Conservation (phyloP, 1,140 invertebrate species). For the Trypoxylus dichotomus region DNA sequence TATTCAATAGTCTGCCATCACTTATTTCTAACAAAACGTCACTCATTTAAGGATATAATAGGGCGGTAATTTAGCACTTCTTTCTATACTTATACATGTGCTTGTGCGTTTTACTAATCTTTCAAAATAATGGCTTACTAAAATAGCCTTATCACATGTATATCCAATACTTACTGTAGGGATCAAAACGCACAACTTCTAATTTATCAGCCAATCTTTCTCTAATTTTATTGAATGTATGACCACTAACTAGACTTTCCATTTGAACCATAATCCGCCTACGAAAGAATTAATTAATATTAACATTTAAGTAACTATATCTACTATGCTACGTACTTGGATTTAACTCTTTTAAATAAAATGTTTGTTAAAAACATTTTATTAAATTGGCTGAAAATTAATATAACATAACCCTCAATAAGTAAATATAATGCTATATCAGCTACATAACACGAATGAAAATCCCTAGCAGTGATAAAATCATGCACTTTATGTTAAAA, state of each 20-base stretch:
- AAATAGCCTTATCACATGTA: too few relatives aligned
- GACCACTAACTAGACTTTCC: constrained; percentile 76
- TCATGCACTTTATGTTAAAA: too few relatives aligned
- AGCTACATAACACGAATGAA: too few relatives aligned
- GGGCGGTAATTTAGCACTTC: too few relatives aligned
- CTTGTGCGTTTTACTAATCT: too few relatives aligned
- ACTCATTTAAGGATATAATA: too few relatives aligned
- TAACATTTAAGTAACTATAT: background rate
- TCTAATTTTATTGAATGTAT: constrained; percentile 65
- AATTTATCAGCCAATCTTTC: constrained; percentile 77
- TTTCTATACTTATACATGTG: too few relatives aligned
- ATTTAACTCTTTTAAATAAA: constrained; percentile 49
- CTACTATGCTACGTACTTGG: constrained; percentile 46
- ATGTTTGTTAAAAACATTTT: constrained; percentile 50
- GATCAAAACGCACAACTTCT: constrained; percentile 75
- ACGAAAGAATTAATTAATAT: background rate
- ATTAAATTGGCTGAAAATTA: background rate
- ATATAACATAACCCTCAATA: background rate
- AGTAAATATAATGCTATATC: background rate
- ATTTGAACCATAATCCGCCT: constrained; percentile 75
- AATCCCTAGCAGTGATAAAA: too few relatives aligned
- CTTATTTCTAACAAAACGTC: too few relatives aligned
- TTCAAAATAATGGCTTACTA: too few relatives aligned
- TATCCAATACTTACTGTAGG: constrained; percentile 65
- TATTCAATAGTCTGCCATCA: too few relatives aligned